Evolutionary conservation across 2,113 vertebrate species (phyloP).

Genomic region (Zeus faber): DNA sequence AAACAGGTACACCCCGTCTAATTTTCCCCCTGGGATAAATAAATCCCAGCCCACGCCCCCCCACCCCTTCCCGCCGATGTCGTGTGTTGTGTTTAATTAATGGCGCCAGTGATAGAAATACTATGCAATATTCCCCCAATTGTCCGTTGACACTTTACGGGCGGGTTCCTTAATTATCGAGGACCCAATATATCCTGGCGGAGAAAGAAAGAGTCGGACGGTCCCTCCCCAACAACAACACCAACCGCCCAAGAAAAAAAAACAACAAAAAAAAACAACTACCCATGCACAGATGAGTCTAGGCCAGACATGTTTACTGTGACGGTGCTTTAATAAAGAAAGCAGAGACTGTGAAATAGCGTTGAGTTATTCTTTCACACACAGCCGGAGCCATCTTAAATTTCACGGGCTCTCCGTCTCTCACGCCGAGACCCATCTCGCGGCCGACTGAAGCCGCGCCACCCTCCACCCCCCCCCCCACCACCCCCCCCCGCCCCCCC

Average conservation of each 20-base stretch:
- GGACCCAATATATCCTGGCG: background rate
- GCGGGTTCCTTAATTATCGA: background rate
- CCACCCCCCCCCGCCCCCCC: too few relatives aligned
- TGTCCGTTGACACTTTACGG: background rate
- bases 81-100: background rate
- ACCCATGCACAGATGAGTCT: slow-evolving; percentile 32
- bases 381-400: slow-evolving; percentile 42
- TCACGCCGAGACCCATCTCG: slow-evolving; percentile 32
- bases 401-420: slow-evolving; percentile 41
- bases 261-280: background rate
- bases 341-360: slow-evolving; percentile 75
- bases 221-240: too few relatives aligned
- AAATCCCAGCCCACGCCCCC: too few relatives aligned
- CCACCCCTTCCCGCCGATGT: too few relatives aligned
- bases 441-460: too few relatives aligned
- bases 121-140: background rate
- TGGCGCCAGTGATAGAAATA: background rate
- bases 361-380: slow-evolving; percentile 66
- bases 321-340: slow-evolving; percentile 78
- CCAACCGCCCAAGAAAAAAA: too few relatives aligned
- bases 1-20: too few relatives aligned
- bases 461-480: too few relatives aligned
- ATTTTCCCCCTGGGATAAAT: too few relatives aligned
- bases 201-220: background rate
- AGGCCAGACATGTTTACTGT: slow-evolving; percentile 66